A percentile compares a stretch with the other conserved stretches of the same genome.
phyloP scores from a whole-genome alignment of 2,888 invertebrate genomes.

The Folsomia candida region DNA sequence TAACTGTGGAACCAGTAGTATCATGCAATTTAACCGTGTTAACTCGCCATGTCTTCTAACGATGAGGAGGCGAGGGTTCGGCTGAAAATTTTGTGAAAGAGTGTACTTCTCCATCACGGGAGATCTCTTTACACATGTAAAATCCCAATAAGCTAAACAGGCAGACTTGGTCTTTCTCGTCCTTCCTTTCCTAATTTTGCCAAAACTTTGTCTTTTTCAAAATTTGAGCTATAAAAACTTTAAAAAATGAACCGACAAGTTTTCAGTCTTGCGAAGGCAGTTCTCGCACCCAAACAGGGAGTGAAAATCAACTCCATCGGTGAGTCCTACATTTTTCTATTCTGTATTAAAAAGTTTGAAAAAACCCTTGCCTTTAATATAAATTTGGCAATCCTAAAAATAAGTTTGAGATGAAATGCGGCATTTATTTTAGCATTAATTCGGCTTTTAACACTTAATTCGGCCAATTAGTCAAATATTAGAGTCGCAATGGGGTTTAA shows the following conservation, averaged over 20 bases:
- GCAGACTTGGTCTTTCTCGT: background rate
- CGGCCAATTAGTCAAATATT: too few species aligned
- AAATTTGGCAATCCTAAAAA: too few species aligned
- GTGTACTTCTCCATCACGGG: background rate
- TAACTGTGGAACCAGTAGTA: background rate
- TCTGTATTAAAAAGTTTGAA: background rate
- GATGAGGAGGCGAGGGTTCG: too few species aligned
- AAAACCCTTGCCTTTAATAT: background rate
- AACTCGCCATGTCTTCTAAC: too few species aligned
- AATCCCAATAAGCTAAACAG: background rate
- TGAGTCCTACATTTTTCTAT: slow-evolving; percentile 7
- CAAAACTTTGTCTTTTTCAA: background rate
- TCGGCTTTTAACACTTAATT: too few species aligned
- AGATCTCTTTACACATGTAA: background rate
- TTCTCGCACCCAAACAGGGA: slow-evolving; percentile 15
- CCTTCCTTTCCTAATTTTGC: background rate
- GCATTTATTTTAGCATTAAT: too few species aligned
- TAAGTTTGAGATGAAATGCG: too few species aligned
- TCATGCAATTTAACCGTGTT: too few species aligned
- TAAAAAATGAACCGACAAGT: slow-evolving; percentile 34
- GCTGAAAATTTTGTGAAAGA: background rate
- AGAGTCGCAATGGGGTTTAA: too few species aligned
- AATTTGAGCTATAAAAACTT: background rate
- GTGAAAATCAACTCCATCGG: slow-evolving; percentile 9
- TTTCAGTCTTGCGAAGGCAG: slow-evolving; percentile 25